A percentile compares a stretch with the other conserved stretches of the same genome.
phyloP scores from a whole-genome alignment of 2,797 vertebrate species.

The Sylvilagus floridanus region DNA sequence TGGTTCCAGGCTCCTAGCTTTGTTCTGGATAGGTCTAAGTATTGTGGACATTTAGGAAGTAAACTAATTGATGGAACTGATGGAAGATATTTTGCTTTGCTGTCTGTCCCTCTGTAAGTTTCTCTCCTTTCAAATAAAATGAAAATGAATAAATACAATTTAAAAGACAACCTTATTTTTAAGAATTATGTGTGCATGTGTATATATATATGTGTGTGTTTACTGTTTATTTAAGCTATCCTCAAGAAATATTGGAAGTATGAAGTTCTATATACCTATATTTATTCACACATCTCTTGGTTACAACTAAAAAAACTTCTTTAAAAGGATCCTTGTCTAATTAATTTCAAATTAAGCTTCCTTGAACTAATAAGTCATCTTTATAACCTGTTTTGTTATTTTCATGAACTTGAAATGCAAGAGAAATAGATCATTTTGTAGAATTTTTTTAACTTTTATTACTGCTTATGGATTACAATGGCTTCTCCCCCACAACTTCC shows the following conservation, averaged over 20 bases:
- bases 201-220: neutral
- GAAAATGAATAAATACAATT: too few species aligned
- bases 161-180: neutral
- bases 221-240: neutral
- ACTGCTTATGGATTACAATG: too few species aligned
- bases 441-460: too few species aligned
- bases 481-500: too few species aligned
- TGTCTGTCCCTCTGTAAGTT: too few species aligned
- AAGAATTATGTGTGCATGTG: neutral
- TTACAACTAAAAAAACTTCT: neutral
- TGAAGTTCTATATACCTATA: neutral
- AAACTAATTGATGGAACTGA: too few species aligned
- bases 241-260: neutral
- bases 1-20: too few species aligned
- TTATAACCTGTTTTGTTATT: neutral
- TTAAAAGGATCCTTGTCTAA: conserved; percentile 1
- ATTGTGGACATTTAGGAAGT: too few species aligned
- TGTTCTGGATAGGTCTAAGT: too few species aligned
- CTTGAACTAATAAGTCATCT: neutral
- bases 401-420: neutral
- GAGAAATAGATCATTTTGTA: neutral
- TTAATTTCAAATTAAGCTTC: neutral
- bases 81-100: too few species aligned
- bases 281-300: neutral
- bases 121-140: too few species aligned